A percentile compares a stretch with the other conserved stretches of the same genome.
phyloP scores from a whole-genome alignment of 2,888 invertebrate species.

The Mesorhabditis belari region DNA sequence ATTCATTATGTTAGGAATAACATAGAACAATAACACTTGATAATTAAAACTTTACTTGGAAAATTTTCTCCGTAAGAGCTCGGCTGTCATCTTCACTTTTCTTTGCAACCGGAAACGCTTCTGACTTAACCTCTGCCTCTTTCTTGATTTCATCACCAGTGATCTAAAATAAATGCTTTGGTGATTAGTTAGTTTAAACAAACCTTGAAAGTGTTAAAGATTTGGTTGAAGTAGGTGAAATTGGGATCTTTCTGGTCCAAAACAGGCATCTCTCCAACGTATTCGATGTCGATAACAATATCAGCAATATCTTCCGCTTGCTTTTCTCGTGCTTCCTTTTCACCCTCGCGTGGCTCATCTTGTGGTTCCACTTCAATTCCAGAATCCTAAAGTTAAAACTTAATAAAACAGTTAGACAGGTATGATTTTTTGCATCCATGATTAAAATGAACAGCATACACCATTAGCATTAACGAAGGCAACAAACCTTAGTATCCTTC shows the following conservation, averaged over 20 bases:
- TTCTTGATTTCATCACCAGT: neutral
- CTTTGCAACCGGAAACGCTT: neutral
- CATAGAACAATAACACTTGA: slow-evolving; percentile 1
- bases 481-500: slow-evolving; percentile 6
- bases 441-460: neutral
- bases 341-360: neutral
- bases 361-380: slow-evolving; percentile 2
- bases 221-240: slow-evolving; percentile 35
- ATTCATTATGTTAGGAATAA: neutral
- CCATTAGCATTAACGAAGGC: slow-evolving; percentile 2
- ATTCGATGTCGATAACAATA: slow-evolving; percentile 42
- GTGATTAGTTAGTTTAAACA: neutral
- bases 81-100: neutral
- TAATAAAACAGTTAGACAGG: neutral
- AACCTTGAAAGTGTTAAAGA: slow-evolving; percentile 43
- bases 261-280: slow-evolving; percentile 39
- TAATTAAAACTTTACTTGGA: neutral
- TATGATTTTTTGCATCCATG: slow-evolving; percentile 1
- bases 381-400: neutral
- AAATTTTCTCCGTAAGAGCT: neutral
- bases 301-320: slow-evolving; percentile 4
- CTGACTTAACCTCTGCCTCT: neutral
- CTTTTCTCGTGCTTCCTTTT: neutral
- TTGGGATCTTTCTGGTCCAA: slow-evolving; percentile 39
- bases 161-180: neutral